These are phyloP conservation scores for Ammodramus savannarum DNA, from an alignment of 2,113 vertebrate species.

Conservation along the genomic window DNA sequence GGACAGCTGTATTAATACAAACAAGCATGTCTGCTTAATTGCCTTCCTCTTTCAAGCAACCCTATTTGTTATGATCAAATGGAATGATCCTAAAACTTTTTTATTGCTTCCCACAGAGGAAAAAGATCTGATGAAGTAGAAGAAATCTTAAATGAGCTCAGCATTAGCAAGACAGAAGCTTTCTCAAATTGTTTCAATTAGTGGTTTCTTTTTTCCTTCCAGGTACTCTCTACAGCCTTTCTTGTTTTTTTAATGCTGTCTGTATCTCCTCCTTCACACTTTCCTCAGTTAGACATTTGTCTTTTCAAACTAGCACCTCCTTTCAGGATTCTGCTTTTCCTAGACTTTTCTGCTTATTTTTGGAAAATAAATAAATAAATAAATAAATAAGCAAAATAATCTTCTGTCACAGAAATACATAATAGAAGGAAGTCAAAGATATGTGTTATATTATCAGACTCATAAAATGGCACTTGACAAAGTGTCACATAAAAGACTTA, in stretches of 20 bases:
- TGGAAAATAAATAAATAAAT: background rate
- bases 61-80: background rate
- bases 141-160: background rate
- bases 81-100: background rate
- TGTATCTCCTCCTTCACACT: background rate
- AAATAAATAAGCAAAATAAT: background rate
- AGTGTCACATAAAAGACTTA: constrained; percentile 34
- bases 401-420: background rate
- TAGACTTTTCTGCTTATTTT: background rate
- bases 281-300: background rate
- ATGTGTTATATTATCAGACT: background rate
- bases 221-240: background rate
- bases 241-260: background rate
- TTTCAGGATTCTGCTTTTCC: background rate
- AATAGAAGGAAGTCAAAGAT: background rate
- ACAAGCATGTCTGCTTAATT: background rate
- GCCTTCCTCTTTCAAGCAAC: background rate
- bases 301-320: background rate
- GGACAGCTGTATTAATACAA: background rate
- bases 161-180: background rate
- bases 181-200: background rate
- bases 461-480: constrained; percentile 42
- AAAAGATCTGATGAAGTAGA: background rate
- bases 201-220: fast-evolving
- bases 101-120: background rate